Evolutionary conservation across 2,888 invertebrate species (phyloP), one percentile per base, ranked within the genome.

Genomic region (Drosophila suboccidentalis): DNA sequence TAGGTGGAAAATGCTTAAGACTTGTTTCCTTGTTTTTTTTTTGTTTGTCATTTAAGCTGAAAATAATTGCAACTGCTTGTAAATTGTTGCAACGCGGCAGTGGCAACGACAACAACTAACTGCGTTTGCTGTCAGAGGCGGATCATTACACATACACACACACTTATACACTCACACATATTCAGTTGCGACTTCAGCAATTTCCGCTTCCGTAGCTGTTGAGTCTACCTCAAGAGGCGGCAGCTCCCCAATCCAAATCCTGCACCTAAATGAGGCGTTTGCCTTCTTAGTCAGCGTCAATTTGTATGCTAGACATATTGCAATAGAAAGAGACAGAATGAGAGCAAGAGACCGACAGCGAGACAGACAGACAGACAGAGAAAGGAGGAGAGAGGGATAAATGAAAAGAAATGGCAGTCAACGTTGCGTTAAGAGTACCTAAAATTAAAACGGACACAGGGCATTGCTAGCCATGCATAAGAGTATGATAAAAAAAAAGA

Each of bases 41-140:
- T 26, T 26, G 91, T 91, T 29, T 29, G 91, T 91, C 91, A 86
- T 90, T 91, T 91, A 91, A 91, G 91, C 91, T 91, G 91, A 90
- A 91, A 91, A 90, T 91, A 91, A 91, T 91, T 91, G 86, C 91
- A 89, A 86, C 90, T 89, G 90, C 91, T 91, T 91, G 87, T 87
- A 90, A 84, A 88, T 71, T 63, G 68, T 73, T 77, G 73, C 77
- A 80, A 64, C 66, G 53, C 63, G 63, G 67, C 75, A 72, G 71
- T 71, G 58, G 66, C 76, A 66, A 26, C 72, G 55, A 67, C 76
- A 66, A 26, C 57, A 66, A 74, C 67, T 62, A 62, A 60, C 65
- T 65, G 75, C 63, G 78, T 74, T 78, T 84, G 75, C 75, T 75
- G 75, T 67, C 81, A 77, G 79, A 68, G 77, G 72, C 60, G 80